phyloP scores from a whole-genome alignment of 2,797 vertebrate genomes.

The Syngnathus rostellatus region DNA sequence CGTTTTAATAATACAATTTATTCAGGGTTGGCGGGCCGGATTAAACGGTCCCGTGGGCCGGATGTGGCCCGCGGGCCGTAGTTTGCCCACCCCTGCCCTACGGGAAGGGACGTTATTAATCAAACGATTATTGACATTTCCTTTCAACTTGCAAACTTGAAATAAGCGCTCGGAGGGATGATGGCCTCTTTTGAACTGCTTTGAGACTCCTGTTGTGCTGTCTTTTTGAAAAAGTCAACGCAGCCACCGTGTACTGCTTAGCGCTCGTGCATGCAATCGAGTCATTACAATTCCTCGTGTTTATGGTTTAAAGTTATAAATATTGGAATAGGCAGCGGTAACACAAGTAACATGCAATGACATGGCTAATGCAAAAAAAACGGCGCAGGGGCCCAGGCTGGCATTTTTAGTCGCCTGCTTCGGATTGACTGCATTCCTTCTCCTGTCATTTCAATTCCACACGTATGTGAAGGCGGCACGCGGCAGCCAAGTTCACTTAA shows the following conservation, averaged over 20 bases:
- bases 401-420: constrained; percentile 31
- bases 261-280: not conserved
- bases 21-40: no score
- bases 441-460: constrained; percentile 57
- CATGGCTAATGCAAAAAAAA: constrained; percentile 13
- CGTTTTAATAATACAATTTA: no score
- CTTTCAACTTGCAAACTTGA: not conserved
- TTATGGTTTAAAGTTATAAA: constrained; percentile 1
- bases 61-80: no score
- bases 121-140: not conserved
- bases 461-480: constrained; percentile 40
- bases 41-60: no score
- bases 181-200: not conserved
- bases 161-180: not conserved
- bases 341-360: constrained; percentile 4
- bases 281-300: not conserved
- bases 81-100: no score
- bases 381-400: constrained; percentile 14
- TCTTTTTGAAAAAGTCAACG: not conserved
- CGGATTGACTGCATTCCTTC: constrained; percentile 38
- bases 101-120: constrained; percentile 5
- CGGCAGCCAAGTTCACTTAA: constrained; percentile 57
- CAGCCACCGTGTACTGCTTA: not conserved
- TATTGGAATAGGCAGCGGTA: not conserved
- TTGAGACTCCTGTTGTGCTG: not conserved